Evolutionary conservation across 2,888 invertebrate genomes (phyloP).

Genomic region (Dione juno): DNA sequence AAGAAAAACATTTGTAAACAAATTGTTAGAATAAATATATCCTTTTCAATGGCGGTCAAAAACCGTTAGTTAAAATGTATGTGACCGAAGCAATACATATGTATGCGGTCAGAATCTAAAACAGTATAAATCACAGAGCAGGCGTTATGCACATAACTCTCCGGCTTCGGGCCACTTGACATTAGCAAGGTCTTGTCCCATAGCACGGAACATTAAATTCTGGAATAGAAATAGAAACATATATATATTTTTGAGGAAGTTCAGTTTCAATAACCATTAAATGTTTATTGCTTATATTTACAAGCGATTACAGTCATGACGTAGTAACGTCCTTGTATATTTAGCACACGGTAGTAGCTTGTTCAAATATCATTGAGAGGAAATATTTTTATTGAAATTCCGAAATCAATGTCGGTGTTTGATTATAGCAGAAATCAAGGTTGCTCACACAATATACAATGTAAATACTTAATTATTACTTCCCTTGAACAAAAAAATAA

Average conservation of each 20-base stretch:
- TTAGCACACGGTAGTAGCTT: neutral
- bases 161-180: constrained; percentile 72
- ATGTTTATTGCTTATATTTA: constrained; percentile 1
- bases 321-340: neutral
- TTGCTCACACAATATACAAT: too few species aligned
- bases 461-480: too few species aligned
- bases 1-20: constrained; percentile 1
- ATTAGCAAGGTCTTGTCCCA: constrained; percentile 69
- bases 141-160: constrained; percentile 77
- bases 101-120: constrained; percentile 66
- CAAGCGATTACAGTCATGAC: neutral
- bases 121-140: constrained; percentile 74
- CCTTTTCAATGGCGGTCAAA: constrained; percentile 56
- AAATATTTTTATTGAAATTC: neutral
- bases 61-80: constrained; percentile 64
- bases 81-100: constrained; percentile 57
- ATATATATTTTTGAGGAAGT: constrained; percentile 1
- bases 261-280: neutral
- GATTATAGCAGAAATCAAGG: too few species aligned
- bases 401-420: too few species aligned
- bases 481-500: too few species aligned
- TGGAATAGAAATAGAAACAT: constrained; percentile 28
- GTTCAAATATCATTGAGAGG: neutral
- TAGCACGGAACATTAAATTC: constrained; percentile 32
- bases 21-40: constrained; percentile 50